Conservation (phyloP, 2,797 vertebrate genomes). For the Betta splendens region DNA sequence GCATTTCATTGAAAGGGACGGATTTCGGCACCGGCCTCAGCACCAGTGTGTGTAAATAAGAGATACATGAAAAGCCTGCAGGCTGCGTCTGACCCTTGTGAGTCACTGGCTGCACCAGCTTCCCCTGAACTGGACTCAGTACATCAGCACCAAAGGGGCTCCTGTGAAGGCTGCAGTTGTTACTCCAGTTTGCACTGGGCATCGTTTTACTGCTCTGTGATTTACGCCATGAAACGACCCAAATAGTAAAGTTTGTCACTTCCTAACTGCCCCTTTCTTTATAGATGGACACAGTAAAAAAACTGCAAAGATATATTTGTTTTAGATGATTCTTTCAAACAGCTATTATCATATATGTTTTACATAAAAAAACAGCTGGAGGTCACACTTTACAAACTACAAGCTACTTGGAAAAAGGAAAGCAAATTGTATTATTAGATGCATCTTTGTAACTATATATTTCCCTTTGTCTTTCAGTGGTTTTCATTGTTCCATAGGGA, state of each 20-base stretch:
- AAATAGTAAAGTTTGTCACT: fast-evolving
- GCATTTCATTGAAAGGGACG: slow-evolving; percentile 37
- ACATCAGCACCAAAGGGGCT: slow-evolving; percentile 37
- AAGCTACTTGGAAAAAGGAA: too few species aligned
- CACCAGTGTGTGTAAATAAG: slow-evolving; percentile 47
- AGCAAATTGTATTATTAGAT: too few species aligned
- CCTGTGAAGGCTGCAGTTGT: slow-evolving; percentile 4
- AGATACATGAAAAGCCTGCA: slow-evolving; percentile 43
- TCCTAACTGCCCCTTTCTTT: too few species aligned
- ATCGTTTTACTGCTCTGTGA: not conserved
- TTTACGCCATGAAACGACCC: not conserved
- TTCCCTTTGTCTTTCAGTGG: too few species aligned
- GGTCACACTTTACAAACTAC: too few species aligned
- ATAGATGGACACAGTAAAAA: too few species aligned
- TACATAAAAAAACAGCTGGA: too few species aligned
- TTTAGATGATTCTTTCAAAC: too few species aligned
- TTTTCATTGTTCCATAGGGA: too few species aligned
- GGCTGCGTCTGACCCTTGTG: slow-evolving; percentile 68
- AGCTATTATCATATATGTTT: too few species aligned
- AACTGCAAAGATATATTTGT: too few species aligned
- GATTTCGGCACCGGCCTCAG: slow-evolving; percentile 27
- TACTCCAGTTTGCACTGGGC: slow-evolving; percentile 10
- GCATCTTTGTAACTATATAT: too few species aligned
- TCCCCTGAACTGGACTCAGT: slow-evolving; percentile 50
- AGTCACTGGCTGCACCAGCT: slow-evolving; percentile 66